phyloP scores from a whole-genome alignment of 1,140 invertebrate genomes.

The Diploscapter pachys region DNA sequence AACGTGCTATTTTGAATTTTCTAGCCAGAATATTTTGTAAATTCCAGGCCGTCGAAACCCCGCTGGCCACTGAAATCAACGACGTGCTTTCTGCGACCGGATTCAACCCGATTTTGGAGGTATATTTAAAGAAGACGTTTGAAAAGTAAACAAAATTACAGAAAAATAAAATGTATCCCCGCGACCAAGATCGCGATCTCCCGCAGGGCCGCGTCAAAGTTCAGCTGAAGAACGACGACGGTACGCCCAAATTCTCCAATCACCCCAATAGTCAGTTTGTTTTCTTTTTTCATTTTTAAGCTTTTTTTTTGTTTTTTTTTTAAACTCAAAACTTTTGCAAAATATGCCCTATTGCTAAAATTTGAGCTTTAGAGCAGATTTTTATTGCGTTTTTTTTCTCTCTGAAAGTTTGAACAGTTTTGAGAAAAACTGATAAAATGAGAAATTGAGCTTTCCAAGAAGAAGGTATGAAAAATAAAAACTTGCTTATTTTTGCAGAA shows the following conservation, averaged over 20 bases:
- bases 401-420: neutral
- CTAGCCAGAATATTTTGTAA: slow-evolving; percentile 11
- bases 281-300: slow-evolving; percentile 17
- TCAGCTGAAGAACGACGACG: slow-evolving; percentile 87
- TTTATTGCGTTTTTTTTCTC: neutral
- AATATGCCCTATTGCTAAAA: slow-evolving; percentile 18
- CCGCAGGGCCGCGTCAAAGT: slow-evolving; percentile 82
- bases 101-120: slow-evolving; percentile 63
- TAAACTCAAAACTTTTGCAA: neutral
- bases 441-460: slow-evolving; percentile 11
- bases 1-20: neutral
- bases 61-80: slow-evolving; percentile 84
- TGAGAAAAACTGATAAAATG: slow-evolving; percentile 8
- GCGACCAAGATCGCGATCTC: slow-evolving; percentile 82
- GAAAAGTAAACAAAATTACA: too few relatives aligned
- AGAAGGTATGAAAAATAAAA: slow-evolving; percentile 9
- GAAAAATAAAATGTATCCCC: slow-evolving; percentile 82
- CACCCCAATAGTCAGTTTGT: slow-evolving; percentile 69
- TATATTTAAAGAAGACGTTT: slow-evolving; percentile 29
- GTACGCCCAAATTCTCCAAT: slow-evolving; percentile 70
- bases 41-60: slow-evolving; percentile 80
- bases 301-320: slow-evolving; percentile 48
- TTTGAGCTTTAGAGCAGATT: slow-evolving; percentile 11
- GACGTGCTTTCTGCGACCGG: slow-evolving; percentile 81
- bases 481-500: slow-evolving; percentile 61